Percentiles rank a stretch among this genome's conserved stretches.
Conservation (phyloP, 37 sponge, comb jelly and placozoan species). For the Bolinopsis microptera region DNA sequence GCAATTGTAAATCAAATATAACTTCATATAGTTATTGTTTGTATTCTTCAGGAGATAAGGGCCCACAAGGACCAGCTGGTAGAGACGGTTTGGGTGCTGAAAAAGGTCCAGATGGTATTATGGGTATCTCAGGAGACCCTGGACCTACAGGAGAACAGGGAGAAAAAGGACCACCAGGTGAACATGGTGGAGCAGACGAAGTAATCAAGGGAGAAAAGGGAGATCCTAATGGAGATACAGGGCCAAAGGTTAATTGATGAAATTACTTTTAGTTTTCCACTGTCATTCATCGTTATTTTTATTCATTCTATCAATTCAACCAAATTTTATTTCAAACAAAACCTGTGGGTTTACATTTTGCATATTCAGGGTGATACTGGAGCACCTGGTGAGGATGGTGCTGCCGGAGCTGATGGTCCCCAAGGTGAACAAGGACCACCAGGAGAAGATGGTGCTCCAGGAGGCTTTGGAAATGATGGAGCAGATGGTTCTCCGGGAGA, state of each 20-base stretch:
- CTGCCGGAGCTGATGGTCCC: conserved; percentile 39
- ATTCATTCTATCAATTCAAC: too few relatives aligned
- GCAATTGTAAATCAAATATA: too few relatives aligned
- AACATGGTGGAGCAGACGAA: conserved; percentile 5
- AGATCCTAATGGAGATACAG: neutral
- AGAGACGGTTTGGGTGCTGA: neutral
- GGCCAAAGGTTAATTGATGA: neutral
- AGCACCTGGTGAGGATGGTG: neutral
- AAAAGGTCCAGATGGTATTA: conserved; percentile 6
- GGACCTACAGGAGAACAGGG: neutral
- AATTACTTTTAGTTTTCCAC: too few relatives aligned
- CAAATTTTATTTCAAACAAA: too few relatives aligned
- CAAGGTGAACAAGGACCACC: neutral
- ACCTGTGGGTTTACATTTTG: too few relatives aligned
- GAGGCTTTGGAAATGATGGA: conserved; percentile 64
- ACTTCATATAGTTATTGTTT: too few relatives aligned
- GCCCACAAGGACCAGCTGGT: neutral
- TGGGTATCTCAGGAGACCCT: neutral
- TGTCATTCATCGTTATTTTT: too few relatives aligned
- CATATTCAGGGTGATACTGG: neutral
- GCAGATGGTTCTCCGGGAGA: neutral
- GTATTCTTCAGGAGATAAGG: neutral
- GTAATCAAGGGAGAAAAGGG: conserved; percentile 29
- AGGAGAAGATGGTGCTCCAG: conserved; percentile 47
- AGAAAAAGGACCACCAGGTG: neutral